These are phyloP conservation scores for Drosophila kokeensis DNA, from an alignment of 2,888 invertebrate species.

Conservation along the genomic window DNA sequence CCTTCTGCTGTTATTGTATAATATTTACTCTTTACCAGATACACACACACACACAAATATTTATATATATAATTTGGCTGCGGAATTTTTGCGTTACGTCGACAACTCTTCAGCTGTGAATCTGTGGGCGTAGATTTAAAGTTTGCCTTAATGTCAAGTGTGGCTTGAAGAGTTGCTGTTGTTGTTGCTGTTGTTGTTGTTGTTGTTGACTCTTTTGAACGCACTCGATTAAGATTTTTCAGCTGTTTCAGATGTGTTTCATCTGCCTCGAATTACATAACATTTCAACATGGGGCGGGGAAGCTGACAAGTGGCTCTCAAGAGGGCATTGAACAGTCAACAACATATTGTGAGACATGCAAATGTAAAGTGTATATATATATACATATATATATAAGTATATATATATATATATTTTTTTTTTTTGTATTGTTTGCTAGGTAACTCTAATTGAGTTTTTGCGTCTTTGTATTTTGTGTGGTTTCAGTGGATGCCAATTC, in stretches of 20 bases:
- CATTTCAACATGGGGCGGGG: constrained; percentile 5
- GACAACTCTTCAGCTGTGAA: constrained; percentile 15
- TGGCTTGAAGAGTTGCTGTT: constrained; percentile 47
- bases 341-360: constrained; percentile 3
- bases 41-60: constrained; percentile 16
- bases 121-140: constrained; percentile 46
- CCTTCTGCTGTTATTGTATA: constrained; percentile 49
- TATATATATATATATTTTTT: not conserved
- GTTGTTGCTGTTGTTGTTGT: not conserved
- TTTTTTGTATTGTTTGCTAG: constrained; percentile 9
- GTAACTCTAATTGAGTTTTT: constrained; percentile 8
- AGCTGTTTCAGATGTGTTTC: constrained; percentile 27
- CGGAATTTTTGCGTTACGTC: constrained; percentile 32
- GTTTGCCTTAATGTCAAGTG: constrained; percentile 66
- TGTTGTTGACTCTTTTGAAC: constrained; percentile 3
- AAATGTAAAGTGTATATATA: not conserved
- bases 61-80: constrained; percentile 36
- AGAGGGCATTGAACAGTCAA: constrained; percentile 26
- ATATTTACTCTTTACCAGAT: constrained; percentile 28
- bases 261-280: constrained; percentile 44
- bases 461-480: not conserved
- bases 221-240: constrained; percentile 29
- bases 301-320: constrained; percentile 8
- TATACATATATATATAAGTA: not conserved
- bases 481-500: not conserved